Percentiles rank a stretch among this genome's conserved stretches.
These are phyloP conservation scores for Beaufortia kweichowensis DNA, from an alignment of 2,113 vertebrate genomes.

Conservation along the genomic window DNA sequence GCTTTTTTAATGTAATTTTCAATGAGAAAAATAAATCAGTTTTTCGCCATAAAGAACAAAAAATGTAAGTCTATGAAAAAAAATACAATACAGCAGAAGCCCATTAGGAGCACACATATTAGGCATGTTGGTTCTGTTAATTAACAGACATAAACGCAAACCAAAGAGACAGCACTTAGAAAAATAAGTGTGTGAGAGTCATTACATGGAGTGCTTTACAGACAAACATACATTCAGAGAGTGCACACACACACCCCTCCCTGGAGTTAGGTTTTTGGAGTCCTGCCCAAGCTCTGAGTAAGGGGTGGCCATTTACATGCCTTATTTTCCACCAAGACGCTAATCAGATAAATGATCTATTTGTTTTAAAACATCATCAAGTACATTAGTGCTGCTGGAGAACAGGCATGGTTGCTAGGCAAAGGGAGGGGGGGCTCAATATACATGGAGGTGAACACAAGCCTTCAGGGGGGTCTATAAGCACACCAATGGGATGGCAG, in stretches of 20 bases:
- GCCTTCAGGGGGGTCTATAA: slow-evolving; percentile 10
- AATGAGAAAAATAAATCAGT: too few relatives aligned
- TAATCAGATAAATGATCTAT: slow-evolving; percentile 95
- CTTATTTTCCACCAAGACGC: slow-evolving; percentile 78
- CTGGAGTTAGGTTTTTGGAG: slow-evolving; percentile 69
- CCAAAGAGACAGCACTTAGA: slow-evolving; percentile 10
- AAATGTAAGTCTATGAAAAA: background rate
- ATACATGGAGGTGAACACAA: background rate
- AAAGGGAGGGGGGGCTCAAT: slow-evolving; percentile 46
- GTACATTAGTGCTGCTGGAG: slow-evolving; percentile 78
- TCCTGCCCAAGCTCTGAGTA: slow-evolving; percentile 75
- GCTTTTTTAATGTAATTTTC: too few relatives aligned
- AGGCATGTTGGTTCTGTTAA: slow-evolving; percentile 4
- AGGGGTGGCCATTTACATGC: slow-evolving; percentile 80
- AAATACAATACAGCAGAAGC: background rate
- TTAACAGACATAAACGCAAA: slow-evolving; percentile 24
- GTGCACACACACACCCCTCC: slow-evolving; percentile 4
- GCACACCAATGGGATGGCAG: slow-evolving; percentile 53
- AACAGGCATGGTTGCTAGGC: slow-evolving; percentile 73
- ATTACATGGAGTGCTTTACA: slow-evolving; percentile 17
- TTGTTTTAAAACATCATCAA: slow-evolving; percentile 88
- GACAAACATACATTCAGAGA: slow-evolving; percentile 33
- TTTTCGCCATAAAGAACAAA: background rate
- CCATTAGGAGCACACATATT: background rate
- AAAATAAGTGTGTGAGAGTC: slow-evolving; percentile 8